Evolutionary conservation across 1,140 invertebrate genomes (phyloP).

Genomic region (Sitobion miscanthi): DNA sequence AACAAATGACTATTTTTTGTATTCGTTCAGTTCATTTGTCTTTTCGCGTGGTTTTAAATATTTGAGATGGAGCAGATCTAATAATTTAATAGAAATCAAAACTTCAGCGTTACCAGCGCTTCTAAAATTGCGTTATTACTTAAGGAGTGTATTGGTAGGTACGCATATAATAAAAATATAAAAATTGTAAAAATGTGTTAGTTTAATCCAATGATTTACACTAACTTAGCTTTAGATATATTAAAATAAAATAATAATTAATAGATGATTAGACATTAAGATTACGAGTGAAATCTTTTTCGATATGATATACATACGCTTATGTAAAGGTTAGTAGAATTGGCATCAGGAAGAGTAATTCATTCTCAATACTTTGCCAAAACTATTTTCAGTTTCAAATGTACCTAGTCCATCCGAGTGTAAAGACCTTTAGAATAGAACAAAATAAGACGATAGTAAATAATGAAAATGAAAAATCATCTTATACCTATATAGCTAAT

Average conservation of each 20-base stretch:
- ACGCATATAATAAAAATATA: neutral
- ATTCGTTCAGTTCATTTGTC: neutral
- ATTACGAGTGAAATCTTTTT: neutral
- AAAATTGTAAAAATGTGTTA: neutral
- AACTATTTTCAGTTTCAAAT: slow-evolving; percentile 1
- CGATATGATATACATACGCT: neutral
- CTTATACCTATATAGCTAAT: neutral
- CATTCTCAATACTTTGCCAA: neutral
- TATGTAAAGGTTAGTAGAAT: slow-evolving; percentile 18
- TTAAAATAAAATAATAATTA: neutral
- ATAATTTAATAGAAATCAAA: neutral
- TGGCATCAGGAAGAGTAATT: neutral
- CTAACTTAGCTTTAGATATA: neutral
- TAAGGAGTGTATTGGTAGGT: neutral
- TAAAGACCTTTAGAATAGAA: neutral
- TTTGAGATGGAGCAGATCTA: neutral
- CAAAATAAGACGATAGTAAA: neutral
- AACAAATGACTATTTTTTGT: neutral
- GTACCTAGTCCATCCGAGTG: neutral
- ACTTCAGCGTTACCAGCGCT: neutral
- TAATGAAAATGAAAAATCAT: neutral
- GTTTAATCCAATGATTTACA: neutral
- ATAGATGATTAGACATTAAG: neutral
- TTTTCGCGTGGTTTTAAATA: neutral
- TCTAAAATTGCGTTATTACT: neutral